These are phyloP conservation scores for Sycophaga agraensis DNA, from an alignment of 1,140 invertebrate species.

Conservation along the genomic window DNA sequence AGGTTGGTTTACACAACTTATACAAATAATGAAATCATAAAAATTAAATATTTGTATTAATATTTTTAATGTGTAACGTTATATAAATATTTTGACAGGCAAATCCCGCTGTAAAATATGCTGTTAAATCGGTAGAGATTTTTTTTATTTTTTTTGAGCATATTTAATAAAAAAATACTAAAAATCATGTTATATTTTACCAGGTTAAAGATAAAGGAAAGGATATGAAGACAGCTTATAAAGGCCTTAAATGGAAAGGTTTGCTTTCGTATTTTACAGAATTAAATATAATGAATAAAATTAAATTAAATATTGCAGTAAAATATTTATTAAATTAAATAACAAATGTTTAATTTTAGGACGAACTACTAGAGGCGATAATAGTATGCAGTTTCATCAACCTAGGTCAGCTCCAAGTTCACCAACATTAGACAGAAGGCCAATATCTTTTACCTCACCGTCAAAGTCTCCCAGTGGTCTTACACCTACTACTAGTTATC, in stretches of 20 bases:
- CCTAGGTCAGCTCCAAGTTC: slow-evolving; percentile 69
- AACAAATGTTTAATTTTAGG: slow-evolving; percentile 35
- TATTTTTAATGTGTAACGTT: background rate
- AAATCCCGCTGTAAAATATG: slow-evolving; percentile 79
- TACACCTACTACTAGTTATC: slow-evolving; percentile 55
- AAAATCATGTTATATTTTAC: slow-evolving; percentile 9
- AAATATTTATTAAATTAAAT: background rate
- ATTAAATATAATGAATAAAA: slow-evolving; percentile 7
- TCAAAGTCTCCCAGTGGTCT: slow-evolving; percentile 51
- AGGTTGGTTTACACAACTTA: slow-evolving; percentile 55
- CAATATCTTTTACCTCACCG: slow-evolving; percentile 51
- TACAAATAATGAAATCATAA: background rate
- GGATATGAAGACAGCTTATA: slow-evolving; percentile 73
- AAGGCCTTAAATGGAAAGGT: slow-evolving; percentile 71
- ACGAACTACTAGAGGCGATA: slow-evolving; percentile 51
- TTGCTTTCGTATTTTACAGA: slow-evolving; percentile 19
- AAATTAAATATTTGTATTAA: background rate
- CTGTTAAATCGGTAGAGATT: slow-evolving; percentile 74
- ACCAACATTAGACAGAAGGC: slow-evolving; percentile 61
- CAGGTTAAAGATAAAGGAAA: slow-evolving; percentile 78
- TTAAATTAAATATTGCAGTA: too few species aligned
- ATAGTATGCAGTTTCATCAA: slow-evolving; percentile 50
- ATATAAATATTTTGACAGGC: slow-evolving; percentile 57
- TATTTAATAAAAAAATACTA: background rate
- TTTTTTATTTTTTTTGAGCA: background rate